Base-by-base conservation (phyloP, 2,113 vertebrate species). In the Atlantisia rogersi region DNA sequence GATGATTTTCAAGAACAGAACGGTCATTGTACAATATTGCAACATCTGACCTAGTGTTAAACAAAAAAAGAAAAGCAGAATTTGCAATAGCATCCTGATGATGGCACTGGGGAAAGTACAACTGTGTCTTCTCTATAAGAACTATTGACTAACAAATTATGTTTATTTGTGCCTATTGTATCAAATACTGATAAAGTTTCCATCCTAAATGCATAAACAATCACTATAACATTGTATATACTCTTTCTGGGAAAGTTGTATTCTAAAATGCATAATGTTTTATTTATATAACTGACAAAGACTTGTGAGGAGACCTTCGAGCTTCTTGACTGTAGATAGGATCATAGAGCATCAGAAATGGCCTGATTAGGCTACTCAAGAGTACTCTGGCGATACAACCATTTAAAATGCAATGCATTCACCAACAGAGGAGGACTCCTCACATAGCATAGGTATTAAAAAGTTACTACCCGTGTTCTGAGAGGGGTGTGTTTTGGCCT, bases 1-100 rank as follows among this genome's bases (percentile, higher is more conserved):
- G 99, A 85, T 99, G 99, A 94, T 99, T 99, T 97, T 99, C 99
- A 92, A 99, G 98, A 85, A 99, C 99, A 3, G 99, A 99, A 26
- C 99, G 98, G 94, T 99, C 99, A 2, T 99, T 99, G 97, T 99
- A 99, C 71, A 99, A 97, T 92, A 99, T 99, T 79, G 99, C 99
- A 92, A 99, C 99, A 83, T 99, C 99, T 69, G 99, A 99, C 98
- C 99, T 99, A 96, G 60, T 29, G 67, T 95, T 26, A 85, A 64
- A 78, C 94, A 86, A 78, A 88, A 94, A 86, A 80, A 77, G 94
- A 88, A 65, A n/a, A 58, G 53, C 78, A 93, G 31, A 16, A 46
- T 75, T 62, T 82, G 19, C 31, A 46, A 65, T 6, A 53, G 7
- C 25, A 18, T n/a, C n/a, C 31, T 1, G 0, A 19, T 48, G 20